Percentiles rank a stretch among this genome's conserved stretches.
phyloP scores from a whole-genome alignment of 1,140 invertebrate genomes.

The Trichonephila clavipes region DNA sequence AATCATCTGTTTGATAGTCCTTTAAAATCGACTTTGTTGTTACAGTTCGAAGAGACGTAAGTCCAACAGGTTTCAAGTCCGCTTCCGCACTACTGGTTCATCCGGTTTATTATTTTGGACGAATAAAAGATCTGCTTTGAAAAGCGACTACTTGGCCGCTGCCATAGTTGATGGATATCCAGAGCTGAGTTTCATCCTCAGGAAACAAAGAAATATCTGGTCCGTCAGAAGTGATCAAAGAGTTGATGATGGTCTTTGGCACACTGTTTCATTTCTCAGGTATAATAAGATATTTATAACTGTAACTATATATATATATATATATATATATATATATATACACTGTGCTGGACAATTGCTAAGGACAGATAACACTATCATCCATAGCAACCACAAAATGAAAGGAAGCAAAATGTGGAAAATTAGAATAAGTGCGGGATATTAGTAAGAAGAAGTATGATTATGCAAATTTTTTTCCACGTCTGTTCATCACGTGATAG shows the following conservation, averaged over 20 bases:
- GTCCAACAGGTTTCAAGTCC: conserved; percentile 87
- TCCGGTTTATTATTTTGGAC: conserved; percentile 88
- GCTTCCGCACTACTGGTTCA: conserved; percentile 85
- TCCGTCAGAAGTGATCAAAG: conserved; percentile 82
- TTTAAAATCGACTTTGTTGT: neutral
- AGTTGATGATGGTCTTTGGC: conserved; percentile 88
- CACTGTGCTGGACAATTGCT: too few relatives aligned
- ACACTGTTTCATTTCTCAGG: conserved; percentile 84
- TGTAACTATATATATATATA: too few relatives aligned
- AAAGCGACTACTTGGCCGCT: conserved; percentile 84
- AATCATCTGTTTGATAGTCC: too few relatives aligned
- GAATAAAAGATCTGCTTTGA: conserved; percentile 82
- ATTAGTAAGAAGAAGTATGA: too few relatives aligned
- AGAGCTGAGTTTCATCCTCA: conserved; percentile 86
- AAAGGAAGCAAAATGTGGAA: too few relatives aligned
- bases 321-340: too few relatives aligned
- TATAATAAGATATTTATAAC: conserved; percentile 66
- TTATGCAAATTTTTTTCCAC: too few relatives aligned
- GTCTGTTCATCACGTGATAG: too few relatives aligned
- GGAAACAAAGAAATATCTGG: conserved; percentile 83
- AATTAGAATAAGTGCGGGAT: too few relatives aligned
- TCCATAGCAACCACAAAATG: too few relatives aligned
- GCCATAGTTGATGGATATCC: conserved; percentile 85
- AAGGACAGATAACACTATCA: too few relatives aligned
- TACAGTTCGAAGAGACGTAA: conserved; percentile 82